Base-by-base conservation (phyloP, 2,888 invertebrate genomes). In the Zelleria hepariella region DNA sequence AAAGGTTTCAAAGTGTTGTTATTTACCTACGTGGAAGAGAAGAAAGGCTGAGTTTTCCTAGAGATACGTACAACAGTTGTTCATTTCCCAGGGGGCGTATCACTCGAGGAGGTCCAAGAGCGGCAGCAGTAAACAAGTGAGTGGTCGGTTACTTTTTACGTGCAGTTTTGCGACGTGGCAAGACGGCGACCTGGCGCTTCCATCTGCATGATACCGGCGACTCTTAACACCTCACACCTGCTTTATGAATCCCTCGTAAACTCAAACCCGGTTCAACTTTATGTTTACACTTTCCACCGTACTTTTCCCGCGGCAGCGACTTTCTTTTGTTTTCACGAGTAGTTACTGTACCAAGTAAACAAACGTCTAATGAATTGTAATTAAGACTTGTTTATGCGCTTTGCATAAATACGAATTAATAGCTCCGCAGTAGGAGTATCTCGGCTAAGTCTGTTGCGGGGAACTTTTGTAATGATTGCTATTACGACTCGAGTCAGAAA, bases 391-490 rank as follows among this genome's bases (percentile, higher is more conserved):
- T 76, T 78, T 75, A 76, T 74, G 73, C 71, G 70, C 74, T 72
- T 70, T 75, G 76, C 76, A 78, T 76, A 79, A 81, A 81, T 77
- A 78, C 73, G 75, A 80, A 81, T 77, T 75, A 82, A 83, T 78
- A 76, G 77, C 75, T 69, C 70, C 72, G 73, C 74, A 77, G 76
- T 74, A 77, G 73, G 74, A 77, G 76, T 74, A 77, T 72, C 72
- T 74, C 70, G 71, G 75, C 77, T 78, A 77, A 80, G 77, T 69
- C 73, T 75, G 74, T 74, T 76, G 77, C 76, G 77, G 67, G 72
- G 78, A 86, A 86, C 75, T 88, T 87, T 83, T 72, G 84, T 80
- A 85, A 86, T 86, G 85, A 86, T 82, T 81, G 78, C 82, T 82
- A 86, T 85, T 84, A 85, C 75, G 80, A 79, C 74, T 70, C 74